Evolutionary conservation across 2,797 vertebrate species (phyloP).

Genomic region (Bradypodion ventrale): DNA sequence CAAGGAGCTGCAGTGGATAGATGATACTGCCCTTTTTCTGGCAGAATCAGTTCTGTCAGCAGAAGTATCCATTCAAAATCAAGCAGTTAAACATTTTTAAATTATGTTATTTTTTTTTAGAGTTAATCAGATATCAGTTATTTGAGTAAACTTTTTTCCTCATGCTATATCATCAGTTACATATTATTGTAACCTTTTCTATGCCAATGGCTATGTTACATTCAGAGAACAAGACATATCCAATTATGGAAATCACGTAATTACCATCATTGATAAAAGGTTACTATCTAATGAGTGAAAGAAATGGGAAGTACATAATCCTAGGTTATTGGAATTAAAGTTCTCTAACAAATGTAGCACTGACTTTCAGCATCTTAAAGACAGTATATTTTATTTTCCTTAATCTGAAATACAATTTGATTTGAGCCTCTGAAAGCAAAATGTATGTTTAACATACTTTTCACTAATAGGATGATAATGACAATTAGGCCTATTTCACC

Average conservation of each 20-base stretch:
- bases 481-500: conserved; percentile 38
- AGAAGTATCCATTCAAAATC: not conserved
- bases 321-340: conserved; percentile 8
- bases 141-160: not conserved
- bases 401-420: not conserved
- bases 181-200: not conserved
- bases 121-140: conserved; percentile 1
- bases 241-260: conserved; percentile 43
- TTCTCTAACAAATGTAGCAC: not conserved
- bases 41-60: not conserved
- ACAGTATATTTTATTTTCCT: not conserved
- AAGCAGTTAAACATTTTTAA: not conserved
- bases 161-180: not conserved
- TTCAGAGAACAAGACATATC: conserved; percentile 24
- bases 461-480: not conserved
- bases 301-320: conserved; percentile 57
- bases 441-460: not conserved
- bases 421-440: conserved; percentile 6
- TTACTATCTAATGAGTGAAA: conserved; percentile 56
- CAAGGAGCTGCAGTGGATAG: not conserved
- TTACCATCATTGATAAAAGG: conserved; percentile 48
- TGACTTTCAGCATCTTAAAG: not conserved
- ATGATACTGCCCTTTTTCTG: too few species aligned
- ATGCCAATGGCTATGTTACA: not conserved
- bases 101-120: conserved; percentile 16